Evolutionary conservation across 30 jellyfish, hydroid and myxozoan genomes (phyloP).

Genomic region (Pelagia noctiluca): DNA sequence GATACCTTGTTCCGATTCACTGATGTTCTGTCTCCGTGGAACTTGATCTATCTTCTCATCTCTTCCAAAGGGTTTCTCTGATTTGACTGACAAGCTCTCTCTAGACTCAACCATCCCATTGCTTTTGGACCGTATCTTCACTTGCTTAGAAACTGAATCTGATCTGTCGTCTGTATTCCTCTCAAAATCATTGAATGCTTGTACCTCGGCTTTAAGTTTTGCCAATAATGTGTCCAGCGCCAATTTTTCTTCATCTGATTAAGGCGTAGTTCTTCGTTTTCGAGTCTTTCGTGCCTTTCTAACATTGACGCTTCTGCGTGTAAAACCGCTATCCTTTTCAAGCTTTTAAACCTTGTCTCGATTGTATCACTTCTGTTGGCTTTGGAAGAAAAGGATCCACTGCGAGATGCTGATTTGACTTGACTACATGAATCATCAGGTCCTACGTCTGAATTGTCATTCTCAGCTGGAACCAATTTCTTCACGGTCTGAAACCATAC

Average conservation of each 20-base stretch:
- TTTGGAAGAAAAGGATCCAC: background rate
- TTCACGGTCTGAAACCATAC: background rate
- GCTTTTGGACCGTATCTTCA: too few relatives aligned
- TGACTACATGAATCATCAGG: constrained; percentile 42
- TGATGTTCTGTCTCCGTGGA: background rate
- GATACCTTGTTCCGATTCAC: background rate
- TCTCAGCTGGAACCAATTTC: constrained; percentile 7
- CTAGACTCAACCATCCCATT: too few relatives aligned
- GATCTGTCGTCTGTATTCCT: background rate
- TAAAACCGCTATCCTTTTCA: constrained; percentile 1
- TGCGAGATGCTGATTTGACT: background rate
- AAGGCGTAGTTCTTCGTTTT: background rate
- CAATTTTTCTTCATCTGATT: constrained; percentile 18
- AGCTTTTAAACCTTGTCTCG: background rate
- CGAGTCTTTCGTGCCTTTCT: background rate
- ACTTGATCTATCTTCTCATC: too few relatives aligned
- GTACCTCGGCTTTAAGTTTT: constrained; percentile 20
- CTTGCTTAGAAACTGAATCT: too few relatives aligned
- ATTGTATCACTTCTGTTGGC: background rate
- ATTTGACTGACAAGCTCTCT: background rate
- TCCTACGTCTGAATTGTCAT: background rate
- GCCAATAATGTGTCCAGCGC: constrained; percentile 2
- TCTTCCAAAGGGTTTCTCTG: background rate
- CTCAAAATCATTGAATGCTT: background rate
- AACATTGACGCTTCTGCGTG: constrained; percentile 28